These are phyloP conservation scores for Ovis aries DNA, from an alignment of 2,113 vertebrate species.

Conservation along the genomic window DNA sequence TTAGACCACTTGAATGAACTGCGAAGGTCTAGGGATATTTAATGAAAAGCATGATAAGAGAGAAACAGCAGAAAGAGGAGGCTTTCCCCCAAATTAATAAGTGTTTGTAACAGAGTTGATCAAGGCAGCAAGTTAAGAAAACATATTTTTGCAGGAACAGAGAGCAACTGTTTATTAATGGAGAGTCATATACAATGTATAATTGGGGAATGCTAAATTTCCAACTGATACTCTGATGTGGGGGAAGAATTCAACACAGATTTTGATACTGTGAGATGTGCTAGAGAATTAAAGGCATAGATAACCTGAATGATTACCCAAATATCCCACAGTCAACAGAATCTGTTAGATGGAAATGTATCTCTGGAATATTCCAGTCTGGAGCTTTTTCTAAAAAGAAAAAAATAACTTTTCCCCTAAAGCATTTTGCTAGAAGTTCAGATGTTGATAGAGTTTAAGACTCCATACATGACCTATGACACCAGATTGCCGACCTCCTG, in stretches of 20 bases:
- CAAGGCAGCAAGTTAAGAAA: neutral
- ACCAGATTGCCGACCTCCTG: neutral
- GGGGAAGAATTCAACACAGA: neutral
- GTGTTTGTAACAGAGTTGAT: neutral
- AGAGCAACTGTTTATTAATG: neutral
- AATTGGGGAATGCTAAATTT: neutral
- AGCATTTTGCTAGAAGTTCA: neutral
- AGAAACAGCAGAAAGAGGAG: neutral
- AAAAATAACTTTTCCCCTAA: neutral
- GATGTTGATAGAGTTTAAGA: neutral
- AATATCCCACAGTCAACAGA: neutral
- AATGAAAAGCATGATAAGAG: neutral
- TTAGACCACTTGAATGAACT: neutral
- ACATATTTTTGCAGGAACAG: neutral
- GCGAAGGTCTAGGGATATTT: neutral
- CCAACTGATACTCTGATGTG: neutral
- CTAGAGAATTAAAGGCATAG: neutral
- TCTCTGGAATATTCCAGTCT: neutral
- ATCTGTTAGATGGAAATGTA: neutral
- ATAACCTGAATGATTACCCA: neutral
- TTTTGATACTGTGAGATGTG: neutral
- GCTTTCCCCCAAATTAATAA: neutral
- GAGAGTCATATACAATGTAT: neutral
- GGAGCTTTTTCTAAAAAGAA: neutral
- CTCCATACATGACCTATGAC: neutral